Evolutionary conservation across 2,113 vertebrate species (phyloP).

Genomic region (Acanthochromis polyacanthus): DNA sequence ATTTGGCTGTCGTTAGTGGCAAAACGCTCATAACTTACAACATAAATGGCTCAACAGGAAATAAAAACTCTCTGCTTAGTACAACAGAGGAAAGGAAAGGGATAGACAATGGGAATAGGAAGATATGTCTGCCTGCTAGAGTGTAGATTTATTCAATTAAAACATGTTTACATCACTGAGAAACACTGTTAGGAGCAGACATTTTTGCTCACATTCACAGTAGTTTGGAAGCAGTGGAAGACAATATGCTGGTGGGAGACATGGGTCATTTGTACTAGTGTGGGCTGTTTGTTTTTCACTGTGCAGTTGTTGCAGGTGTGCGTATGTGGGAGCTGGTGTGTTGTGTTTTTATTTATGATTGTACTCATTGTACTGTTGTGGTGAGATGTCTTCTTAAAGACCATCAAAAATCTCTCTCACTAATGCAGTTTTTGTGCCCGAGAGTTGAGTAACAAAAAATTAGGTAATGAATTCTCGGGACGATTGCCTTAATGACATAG

Average conservation of each 20-base stretch:
- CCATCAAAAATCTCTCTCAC: neutral
- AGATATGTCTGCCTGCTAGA: neutral
- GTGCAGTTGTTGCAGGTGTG: constrained; percentile 38
- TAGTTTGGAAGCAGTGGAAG: constrained; percentile 27
- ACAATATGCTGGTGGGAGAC: neutral
- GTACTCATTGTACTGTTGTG: neutral
- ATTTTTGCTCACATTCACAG: constrained; percentile 12
- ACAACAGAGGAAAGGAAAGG: neutral
- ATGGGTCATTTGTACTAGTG: constrained; percentile 33
- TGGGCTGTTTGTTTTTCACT: constrained; percentile 46
- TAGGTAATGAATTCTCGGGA: constrained; percentile 31
- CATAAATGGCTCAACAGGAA: constrained; percentile 58
- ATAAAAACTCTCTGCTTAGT: constrained; percentile 23
- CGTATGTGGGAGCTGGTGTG: constrained; percentile 29
- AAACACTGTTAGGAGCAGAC: neutral
- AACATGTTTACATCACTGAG: constrained; percentile 8
- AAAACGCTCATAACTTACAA: constrained; percentile 69
- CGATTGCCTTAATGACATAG: constrained; percentile 46
- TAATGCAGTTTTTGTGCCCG: no score
- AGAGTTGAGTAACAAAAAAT: constrained; percentile 3
- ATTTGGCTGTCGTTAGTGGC: constrained; percentile 68
- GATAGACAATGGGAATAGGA: neutral
- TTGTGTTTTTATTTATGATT: constrained; percentile 1
- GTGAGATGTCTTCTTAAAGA: constrained; percentile 21
- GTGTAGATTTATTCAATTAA: constrained; percentile 31